Percentiles rank a stretch among this genome's conserved stretches.
These are phyloP conservation scores for Drosophila cracens DNA, from an alignment of 2,888 invertebrate genomes.

Conservation along the genomic window DNA sequence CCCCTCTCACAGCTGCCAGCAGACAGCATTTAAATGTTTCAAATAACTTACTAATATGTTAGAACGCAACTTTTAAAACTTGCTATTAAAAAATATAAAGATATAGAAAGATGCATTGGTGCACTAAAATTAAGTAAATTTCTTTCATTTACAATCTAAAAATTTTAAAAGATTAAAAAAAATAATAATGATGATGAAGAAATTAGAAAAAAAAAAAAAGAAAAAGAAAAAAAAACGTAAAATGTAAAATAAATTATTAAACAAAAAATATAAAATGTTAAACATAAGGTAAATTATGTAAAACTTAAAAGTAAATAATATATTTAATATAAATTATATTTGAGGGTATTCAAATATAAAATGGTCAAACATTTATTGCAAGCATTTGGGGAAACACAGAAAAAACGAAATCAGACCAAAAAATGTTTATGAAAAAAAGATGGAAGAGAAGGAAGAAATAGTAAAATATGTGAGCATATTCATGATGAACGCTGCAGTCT, in stretches of 20 bases:
- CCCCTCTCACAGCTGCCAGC: background rate
- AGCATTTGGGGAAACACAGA: background rate
- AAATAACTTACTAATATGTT: background rate
- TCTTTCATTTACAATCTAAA: too few relatives aligned
- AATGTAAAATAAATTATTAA: background rate
- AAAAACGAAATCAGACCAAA: background rate
- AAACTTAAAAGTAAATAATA: background rate
- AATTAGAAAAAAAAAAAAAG: background rate
- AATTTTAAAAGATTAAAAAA: background rate
- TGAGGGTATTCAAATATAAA: background rate
- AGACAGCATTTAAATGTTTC: background rate
- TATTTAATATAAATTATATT: background rate
- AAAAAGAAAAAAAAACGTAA: too few relatives aligned
- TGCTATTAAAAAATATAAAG: background rate
- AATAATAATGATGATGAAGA: background rate
- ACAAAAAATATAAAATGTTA: background rate
- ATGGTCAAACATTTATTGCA: background rate
- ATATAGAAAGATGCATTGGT: background rate
- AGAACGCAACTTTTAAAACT: background rate
- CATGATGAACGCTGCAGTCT: constrained; percentile 2
- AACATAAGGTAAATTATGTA: background rate
- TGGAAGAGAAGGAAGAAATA: background rate
- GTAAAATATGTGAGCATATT: constrained; percentile 6
- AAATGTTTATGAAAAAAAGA: background rate
- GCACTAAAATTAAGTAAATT: background rate